These are phyloP conservation scores for Drosophila yakuba DNA, from an alignment of 1,140 invertebrate species.

Conservation along the genomic window DNA sequence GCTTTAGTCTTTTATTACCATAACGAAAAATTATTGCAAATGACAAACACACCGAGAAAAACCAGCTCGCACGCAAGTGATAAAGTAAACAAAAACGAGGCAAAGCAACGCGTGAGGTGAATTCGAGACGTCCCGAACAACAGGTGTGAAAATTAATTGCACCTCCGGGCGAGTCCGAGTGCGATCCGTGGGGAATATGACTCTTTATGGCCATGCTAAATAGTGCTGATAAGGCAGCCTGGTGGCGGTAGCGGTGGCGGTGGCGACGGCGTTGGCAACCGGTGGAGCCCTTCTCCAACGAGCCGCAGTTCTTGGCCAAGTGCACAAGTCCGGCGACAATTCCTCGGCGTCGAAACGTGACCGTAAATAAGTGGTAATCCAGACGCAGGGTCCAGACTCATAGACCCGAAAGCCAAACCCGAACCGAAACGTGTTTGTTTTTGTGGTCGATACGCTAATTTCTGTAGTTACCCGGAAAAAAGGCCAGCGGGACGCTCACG, in stretches of 20 bases:
- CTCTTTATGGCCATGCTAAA: slow-evolving; percentile 45
- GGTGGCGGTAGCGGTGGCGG: not conserved
- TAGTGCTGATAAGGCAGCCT: slow-evolving; percentile 45
- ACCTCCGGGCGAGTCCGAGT: slow-evolving; percentile 28
- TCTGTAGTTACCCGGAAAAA: slow-evolving; percentile 75
- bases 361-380: slow-evolving; percentile 45
- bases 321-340: slow-evolving; percentile 5
- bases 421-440: slow-evolving; percentile 63
- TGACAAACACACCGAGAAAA: slow-evolving; percentile 41
- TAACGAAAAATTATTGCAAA: slow-evolving; percentile 64
- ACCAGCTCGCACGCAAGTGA: slow-evolving; percentile 62
- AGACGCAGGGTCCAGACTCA: slow-evolving; percentile 32
- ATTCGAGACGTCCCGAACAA: slow-evolving; percentile 39
- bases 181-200: slow-evolving; percentile 48
- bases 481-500: slow-evolving; percentile 55
- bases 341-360: slow-evolving; percentile 58
- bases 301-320: not conserved
- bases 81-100: slow-evolving; percentile 66
- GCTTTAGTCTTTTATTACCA: slow-evolving; percentile 56
- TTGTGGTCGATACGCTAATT: slow-evolving; percentile 83
- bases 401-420: slow-evolving; percentile 9
- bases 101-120: slow-evolving; percentile 40
- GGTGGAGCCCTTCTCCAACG: slow-evolving; percentile 15
- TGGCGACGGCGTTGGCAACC: not conserved
- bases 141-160: slow-evolving; percentile 73